Evolutionary conservation across 2,797 vertebrate genomes (phyloP).

Genomic region (Amphiprion clarkii): DNA sequence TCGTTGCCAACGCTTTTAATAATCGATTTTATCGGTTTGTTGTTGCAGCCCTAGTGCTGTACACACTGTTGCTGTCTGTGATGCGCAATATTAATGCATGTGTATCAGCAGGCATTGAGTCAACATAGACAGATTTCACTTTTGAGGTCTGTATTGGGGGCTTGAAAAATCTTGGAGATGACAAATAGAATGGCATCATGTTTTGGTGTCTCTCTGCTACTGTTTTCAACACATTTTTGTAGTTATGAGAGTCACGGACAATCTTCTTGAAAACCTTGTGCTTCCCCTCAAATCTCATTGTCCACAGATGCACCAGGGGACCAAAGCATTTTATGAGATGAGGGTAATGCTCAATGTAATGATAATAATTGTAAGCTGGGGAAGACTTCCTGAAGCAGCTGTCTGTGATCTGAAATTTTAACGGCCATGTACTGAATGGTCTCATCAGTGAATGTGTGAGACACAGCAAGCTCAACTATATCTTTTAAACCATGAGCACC

Average conservation of each 20-base stretch:
- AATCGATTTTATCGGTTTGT: too few species aligned
- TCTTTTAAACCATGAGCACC: slow-evolving; percentile 43
- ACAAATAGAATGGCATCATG: not conserved
- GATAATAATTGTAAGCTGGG: not conserved
- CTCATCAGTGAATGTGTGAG: slow-evolving; percentile 30
- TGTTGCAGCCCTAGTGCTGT: too few species aligned
- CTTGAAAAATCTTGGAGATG: too few species aligned
- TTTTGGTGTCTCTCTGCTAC: not conserved
- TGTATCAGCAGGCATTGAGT: slow-evolving; percentile 28
- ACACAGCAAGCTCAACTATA: slow-evolving; percentile 42
- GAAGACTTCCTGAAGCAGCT: slow-evolving; percentile 35
- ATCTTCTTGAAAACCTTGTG: not conserved
- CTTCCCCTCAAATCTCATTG: not conserved
- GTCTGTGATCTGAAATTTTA: slow-evolving; percentile 48
- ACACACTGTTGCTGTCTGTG: too few species aligned
- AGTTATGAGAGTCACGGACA: not conserved
- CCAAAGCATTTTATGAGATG: slow-evolving; percentile 38
- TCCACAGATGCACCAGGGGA: not conserved
- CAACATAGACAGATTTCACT: slow-evolving; percentile 33
- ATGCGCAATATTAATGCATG: not conserved
- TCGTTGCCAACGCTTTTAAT: too few species aligned
- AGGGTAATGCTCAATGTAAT: slow-evolving; percentile 21
- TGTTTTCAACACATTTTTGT: not conserved
- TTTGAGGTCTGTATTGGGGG: slow-evolving; percentile 33
- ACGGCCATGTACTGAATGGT: slow-evolving; percentile 44